Evolutionary conservation across 23 tunicate genomes (phyloP).

Genomic region (Halocynthia aurantium): DNA sequence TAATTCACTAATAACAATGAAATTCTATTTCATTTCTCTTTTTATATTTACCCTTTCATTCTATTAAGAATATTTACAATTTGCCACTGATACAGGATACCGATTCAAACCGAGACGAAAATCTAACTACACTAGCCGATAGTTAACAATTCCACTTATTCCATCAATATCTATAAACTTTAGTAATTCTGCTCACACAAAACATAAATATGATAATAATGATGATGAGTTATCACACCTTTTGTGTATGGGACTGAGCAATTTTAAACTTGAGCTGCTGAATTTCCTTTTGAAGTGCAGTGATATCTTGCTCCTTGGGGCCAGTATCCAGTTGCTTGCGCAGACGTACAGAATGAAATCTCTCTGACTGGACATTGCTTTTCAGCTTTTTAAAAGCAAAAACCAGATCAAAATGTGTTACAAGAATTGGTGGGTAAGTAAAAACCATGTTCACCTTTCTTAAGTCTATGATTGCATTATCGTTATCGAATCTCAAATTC

Average conservation of each 20-base stretch:
- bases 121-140: too few relatives aligned
- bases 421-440: neutral
- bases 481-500: slow-evolving; percentile 50
- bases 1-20: too few relatives aligned
- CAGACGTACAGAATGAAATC: slow-evolving; percentile 69
- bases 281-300: slow-evolving; percentile 42
- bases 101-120: too few relatives aligned
- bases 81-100: too few relatives aligned
- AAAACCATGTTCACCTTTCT: slow-evolving; percentile 33
- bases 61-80: too few relatives aligned
- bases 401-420: neutral
- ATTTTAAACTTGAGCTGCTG: slow-evolving; percentile 50
- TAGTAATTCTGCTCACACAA: too few relatives aligned
- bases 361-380: slow-evolving; percentile 51
- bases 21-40: too few relatives aligned
- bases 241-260: slow-evolving; percentile 42
- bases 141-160: too few relatives aligned
- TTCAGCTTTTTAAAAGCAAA: slow-evolving; percentile 24
- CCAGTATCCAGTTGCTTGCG: slow-evolving; percentile 50
- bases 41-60: too few relatives aligned
- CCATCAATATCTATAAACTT: too few relatives aligned
- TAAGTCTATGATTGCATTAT: slow-evolving; percentile 40
- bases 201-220: neutral
- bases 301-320: slow-evolving; percentile 62
- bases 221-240: slow-evolving; percentile 14